These are phyloP conservation scores for Cheilosia variabilis DNA, from an alignment of 2,888 invertebrate genomes.

Conservation along the genomic window DNA sequence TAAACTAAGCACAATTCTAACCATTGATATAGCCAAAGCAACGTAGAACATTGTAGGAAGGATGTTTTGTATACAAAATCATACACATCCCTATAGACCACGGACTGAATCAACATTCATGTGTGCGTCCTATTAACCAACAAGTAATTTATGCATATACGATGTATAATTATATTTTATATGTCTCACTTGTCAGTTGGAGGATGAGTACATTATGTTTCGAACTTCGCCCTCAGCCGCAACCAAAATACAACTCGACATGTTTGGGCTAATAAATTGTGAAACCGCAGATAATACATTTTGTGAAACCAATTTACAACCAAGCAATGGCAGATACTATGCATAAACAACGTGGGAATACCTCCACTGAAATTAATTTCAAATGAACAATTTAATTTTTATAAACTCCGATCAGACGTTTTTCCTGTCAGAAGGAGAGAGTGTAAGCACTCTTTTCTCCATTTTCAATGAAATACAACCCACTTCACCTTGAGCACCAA, in stretches of 20 bases:
- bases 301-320: neutral
- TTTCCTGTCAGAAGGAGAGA: no score
- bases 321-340: neutral
- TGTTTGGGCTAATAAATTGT: neutral
- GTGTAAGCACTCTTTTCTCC: neutral
- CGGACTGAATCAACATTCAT: no score
- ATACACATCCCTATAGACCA: no score
- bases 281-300: slow-evolving; percentile 2
- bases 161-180: no score
- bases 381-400: neutral
- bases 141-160: no score
- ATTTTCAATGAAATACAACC: neutral
- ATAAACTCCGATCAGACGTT: neutral
- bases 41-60: no score
- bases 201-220: neutral
- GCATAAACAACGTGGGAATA: neutral
- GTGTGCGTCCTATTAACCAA: no score
- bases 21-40: no score
- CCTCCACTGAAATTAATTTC: neutral
- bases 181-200: no score
- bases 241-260: neutral
- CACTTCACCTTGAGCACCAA: neutral
- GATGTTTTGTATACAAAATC: no score
- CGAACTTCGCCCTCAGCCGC: neutral
- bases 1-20: no score